Conservation (phyloP, 92 coral and sea anemone genomes). For the Epizoanthus illoricatus region DNA sequence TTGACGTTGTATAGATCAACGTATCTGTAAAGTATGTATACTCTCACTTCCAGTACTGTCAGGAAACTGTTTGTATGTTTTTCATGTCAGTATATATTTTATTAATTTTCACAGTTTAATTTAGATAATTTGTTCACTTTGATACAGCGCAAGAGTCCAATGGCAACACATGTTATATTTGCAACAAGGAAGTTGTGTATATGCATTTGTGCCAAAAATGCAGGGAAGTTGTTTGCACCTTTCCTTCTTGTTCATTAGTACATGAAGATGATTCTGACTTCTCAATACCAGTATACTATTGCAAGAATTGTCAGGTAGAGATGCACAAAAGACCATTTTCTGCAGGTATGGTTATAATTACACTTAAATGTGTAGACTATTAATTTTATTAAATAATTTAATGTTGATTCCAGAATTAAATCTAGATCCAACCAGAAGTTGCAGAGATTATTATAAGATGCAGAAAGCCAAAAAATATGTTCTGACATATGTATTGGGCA, state of each 20-base stretch:
- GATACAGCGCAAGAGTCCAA: background rate
- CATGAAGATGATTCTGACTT: constrained; percentile 12
- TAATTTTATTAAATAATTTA: too few species aligned
- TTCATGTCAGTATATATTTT: too few species aligned
- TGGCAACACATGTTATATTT: constrained; percentile 3
- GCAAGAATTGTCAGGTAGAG: background rate
- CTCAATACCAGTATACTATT: background rate
- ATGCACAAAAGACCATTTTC: too few species aligned
- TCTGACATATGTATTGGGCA: too few species aligned
- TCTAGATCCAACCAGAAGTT: too few species aligned
- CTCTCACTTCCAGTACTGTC: background rate
- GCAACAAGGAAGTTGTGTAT: background rate
- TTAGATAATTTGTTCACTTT: background rate
- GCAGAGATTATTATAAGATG: too few species aligned
- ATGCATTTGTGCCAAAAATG: background rate
- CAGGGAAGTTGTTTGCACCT: constrained; percentile 10
- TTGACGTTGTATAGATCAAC: too few species aligned
- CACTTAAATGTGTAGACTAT: too few species aligned
- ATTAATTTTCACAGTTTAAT: background rate
- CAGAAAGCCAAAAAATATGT: too few species aligned
- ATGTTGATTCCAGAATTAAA: too few species aligned
- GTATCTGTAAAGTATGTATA: too few species aligned
- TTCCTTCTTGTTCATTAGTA: constrained; percentile 14
- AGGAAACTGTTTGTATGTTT: background rate
- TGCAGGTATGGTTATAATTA: too few species aligned